A percentile compares a stretch with the other conserved stretches of the same genome.
phyloP scores from a whole-genome alignment of 2,888 invertebrate species.

The Caenorhabditis doughertyi region DNA sequence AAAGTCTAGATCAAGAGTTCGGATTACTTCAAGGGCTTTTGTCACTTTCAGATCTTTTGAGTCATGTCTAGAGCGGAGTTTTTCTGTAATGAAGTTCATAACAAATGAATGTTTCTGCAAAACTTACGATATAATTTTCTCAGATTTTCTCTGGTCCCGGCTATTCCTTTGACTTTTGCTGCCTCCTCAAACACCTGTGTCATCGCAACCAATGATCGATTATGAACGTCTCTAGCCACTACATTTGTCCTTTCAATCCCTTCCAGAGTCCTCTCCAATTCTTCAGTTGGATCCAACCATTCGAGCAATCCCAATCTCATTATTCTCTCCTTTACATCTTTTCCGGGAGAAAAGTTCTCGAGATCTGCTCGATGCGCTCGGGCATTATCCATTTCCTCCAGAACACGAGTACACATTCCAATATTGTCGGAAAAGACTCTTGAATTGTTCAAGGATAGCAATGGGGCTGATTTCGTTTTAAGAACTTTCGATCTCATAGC shows the following conservation, averaged over 20 bases:
- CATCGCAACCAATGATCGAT: neutral
- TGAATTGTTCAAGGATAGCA: neutral
- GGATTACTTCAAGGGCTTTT: neutral
- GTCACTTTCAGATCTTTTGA: neutral
- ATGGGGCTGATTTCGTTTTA: neutral
- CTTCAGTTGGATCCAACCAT: neutral
- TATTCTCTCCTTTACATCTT: neutral
- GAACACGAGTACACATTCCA: neutral
- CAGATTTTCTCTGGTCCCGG: neutral
- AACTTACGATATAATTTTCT: neutral
- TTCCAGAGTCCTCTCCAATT: neutral
- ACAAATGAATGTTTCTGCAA: no score
- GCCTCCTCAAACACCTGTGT: conserved; percentile 2
- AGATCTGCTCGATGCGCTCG: neutral
- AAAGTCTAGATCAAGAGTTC: conserved; percentile 2
- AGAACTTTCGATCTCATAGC: neutral
- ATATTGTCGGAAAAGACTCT: neutral
- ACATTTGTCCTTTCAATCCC: neutral
- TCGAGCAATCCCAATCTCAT: neutral
- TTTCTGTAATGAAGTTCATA: no score
- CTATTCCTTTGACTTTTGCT: neutral
- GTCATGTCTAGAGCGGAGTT: neutral
- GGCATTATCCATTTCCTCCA: neutral
- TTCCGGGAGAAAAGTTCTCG: neutral
- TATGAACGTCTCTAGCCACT: neutral